Evolutionary conservation across 2,113 vertebrate genomes (phyloP).

Genomic region (Ovis canadensis): DNA sequence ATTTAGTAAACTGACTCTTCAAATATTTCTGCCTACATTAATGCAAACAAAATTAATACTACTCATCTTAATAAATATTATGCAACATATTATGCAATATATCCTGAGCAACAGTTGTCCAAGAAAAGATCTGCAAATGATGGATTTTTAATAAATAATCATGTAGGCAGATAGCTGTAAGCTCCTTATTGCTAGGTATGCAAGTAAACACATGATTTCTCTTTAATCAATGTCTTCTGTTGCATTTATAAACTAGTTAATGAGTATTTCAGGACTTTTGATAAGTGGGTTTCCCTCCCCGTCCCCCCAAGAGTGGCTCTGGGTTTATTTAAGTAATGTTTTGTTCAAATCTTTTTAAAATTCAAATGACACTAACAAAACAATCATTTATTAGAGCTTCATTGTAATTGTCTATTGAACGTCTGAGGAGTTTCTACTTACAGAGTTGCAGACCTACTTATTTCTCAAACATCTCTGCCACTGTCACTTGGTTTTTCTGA

Average conservation of each 20-base stretch:
- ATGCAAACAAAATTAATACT: slow-evolving; percentile 31
- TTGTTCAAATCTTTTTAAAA: slow-evolving; percentile 9
- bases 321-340: slow-evolving; percentile 34
- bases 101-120: neutral
- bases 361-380: slow-evolving; percentile 16
- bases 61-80: slow-evolving; percentile 21
- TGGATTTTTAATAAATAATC: slow-evolving; percentile 10
- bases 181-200: neutral
- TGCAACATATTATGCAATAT: neutral
- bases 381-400: neutral
- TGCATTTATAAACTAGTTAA: neutral
- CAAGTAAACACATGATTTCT: slow-evolving; percentile 15
- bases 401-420: neutral
- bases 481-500: neutral
- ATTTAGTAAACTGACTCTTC: slow-evolving; percentile 6
- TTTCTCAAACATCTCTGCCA: slow-evolving; percentile 14
- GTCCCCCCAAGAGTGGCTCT: neutral
- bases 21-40: neutral
- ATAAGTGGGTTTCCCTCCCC: neutral
- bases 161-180: neutral
- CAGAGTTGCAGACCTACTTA: neutral
- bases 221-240: neutral
- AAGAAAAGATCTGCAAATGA: neutral
- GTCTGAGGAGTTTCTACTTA: neutral
- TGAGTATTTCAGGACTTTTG: neutral